These are phyloP conservation scores for Hephaestus fuliginosus DNA, from an alignment of 2,797 vertebrate species.

Conservation along the genomic window DNA sequence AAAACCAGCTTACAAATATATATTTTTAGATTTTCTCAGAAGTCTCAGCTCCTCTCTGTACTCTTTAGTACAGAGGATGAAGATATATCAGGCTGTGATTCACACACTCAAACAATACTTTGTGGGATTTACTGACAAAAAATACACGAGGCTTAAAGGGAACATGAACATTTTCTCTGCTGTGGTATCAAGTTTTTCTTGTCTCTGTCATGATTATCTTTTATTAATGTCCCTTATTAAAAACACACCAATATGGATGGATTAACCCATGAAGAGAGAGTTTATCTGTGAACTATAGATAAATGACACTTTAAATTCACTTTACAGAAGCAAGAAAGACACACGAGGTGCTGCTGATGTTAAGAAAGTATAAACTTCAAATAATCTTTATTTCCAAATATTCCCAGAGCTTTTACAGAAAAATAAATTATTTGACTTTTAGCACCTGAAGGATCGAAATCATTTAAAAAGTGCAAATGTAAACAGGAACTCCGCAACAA, in stretches of 20 bases:
- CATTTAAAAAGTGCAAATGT: conserved; percentile 21
- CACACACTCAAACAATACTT: conserved; percentile 4
- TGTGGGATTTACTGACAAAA: too few species aligned
- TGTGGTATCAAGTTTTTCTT: too few species aligned
- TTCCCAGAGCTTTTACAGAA: conserved; percentile 33
- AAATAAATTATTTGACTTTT: conserved; percentile 25
- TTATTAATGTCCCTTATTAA: too few species aligned
- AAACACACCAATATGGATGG: too few species aligned
- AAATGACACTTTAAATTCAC: too few species aligned
- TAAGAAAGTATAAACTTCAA: conserved; percentile 33
- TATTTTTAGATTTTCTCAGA: not conserved
- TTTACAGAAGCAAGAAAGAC: conserved; percentile 38
- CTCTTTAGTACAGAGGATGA: too few species aligned
- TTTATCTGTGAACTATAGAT: too few species aligned
- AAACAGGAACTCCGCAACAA: not conserved
- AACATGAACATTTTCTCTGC: too few species aligned
- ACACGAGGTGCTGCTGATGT: conserved; percentile 27
- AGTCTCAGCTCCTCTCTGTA: not conserved
- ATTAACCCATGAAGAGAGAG: too few species aligned
- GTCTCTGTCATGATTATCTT: too few species aligned
- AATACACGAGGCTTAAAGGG: too few species aligned
- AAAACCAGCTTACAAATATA: not conserved
- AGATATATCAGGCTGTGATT: not conserved
- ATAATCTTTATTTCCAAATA: conserved; percentile 59
- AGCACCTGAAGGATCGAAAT: conserved; percentile 38